These are phyloP conservation scores for Parazoanthus atlanticus DNA, from an alignment of 92 coral and sea anemone genomes.

Conservation along the genomic window DNA sequence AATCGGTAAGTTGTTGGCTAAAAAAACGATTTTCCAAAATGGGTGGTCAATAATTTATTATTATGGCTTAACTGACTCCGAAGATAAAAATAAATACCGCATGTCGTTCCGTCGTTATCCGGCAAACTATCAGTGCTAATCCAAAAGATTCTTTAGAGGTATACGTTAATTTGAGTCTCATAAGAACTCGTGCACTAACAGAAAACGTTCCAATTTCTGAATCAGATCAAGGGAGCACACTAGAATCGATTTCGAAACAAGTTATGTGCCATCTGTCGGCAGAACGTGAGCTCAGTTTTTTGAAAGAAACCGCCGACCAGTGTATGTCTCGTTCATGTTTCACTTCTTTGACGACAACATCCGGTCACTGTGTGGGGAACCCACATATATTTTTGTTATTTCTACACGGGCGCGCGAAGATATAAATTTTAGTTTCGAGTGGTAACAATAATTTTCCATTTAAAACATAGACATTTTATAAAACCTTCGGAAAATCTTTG, in stretches of 20 bases:
- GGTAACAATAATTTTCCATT: too few relatives aligned
- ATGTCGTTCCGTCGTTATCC: not conserved
- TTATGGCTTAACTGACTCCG: not conserved
- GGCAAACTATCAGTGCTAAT: not conserved
- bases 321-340: too few relatives aligned
- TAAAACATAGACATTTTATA: too few relatives aligned
- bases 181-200: not conserved
- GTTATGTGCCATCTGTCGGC: not conserved
- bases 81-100: not conserved
- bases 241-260: too few relatives aligned
- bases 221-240: too few relatives aligned
- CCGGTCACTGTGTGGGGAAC: too few relatives aligned
- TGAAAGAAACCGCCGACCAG: not conserved
- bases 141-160: not conserved
- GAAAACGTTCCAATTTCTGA: not conserved
- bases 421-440: too few relatives aligned
- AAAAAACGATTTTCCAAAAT: slow-evolving; percentile 6
- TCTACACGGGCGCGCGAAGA: too few relatives aligned
- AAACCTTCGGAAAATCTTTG: too few relatives aligned
- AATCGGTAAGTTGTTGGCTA: not conserved
- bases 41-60: not conserved
- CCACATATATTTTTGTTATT: too few relatives aligned
- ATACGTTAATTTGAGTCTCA: not conserved
- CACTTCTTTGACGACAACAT: too few relatives aligned
- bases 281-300: not conserved